Evolutionary conservation across 2,113 vertebrate genomes (phyloP), one percentile per base, ranked within the genome.

Genomic region (Pseudois nayaur): DNA sequence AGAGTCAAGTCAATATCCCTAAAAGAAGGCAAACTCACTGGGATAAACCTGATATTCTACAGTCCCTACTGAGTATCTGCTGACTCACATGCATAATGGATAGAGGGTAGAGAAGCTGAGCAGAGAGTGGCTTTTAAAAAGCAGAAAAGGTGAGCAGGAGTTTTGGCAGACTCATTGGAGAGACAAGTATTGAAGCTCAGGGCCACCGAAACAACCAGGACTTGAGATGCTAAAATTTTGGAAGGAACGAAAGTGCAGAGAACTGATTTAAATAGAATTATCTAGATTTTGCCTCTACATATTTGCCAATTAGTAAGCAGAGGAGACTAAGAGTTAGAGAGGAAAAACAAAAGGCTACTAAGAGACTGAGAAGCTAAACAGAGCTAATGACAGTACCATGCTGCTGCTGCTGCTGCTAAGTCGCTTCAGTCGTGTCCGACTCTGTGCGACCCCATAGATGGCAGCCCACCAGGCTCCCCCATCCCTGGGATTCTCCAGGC

Each of bases 141-240:
- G 54, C 40, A 59, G 29, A 76, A 55, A 81, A 76, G 52, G 36
- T 2, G 50, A 55, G 17, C 29, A 36, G 40, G 78, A 29, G 27
- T 60, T 62, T 82, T 12, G 25, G 71, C n/a, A 92, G n/a, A 91
- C 15, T 94, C 21, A 17, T 2, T 29, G 23, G 29, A 48, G 7
- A 57, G 31, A 43, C 79, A 88, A 79, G 67, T 25, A 33, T 5
- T 85, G 45, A 54, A 16, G 17, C 74, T 84, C 64, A 59, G 55
- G 48, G 25, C 21, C 25, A 74, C 29, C 8, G 25, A 57, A 60
- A 27, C 14, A 87, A 83, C 9, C 79, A 84, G 48, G 17, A 33
- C 27, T 92, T 83, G 54, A 94, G 60, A 71, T 21, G 74, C 59
- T 33, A 36, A 67, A 31, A 92, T 60, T 57, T 23, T 87, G 23